phyloP scores from a whole-genome alignment of 2,888 invertebrate genomes.

The Laspeyria flexula region DNA sequence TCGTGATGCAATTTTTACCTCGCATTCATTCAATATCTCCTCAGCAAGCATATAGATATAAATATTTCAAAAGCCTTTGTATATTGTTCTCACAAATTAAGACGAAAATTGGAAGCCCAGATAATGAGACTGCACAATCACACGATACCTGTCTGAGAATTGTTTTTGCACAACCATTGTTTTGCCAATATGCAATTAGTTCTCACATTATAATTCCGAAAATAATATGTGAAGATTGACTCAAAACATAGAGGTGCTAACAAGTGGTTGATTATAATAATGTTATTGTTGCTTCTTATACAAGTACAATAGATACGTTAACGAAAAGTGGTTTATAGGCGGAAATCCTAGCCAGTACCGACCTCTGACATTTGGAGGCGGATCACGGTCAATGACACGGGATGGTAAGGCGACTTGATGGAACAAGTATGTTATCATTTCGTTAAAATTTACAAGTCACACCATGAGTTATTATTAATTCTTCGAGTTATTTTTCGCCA shows the following conservation, averaged over 20 bases:
- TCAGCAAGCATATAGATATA: constrained; percentile 24
- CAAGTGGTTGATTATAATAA: constrained; percentile 34
- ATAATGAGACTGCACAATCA: constrained; percentile 57
- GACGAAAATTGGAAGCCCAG: constrained; percentile 40
- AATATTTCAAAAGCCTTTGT: constrained; percentile 55
- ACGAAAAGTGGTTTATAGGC: constrained; percentile 29
- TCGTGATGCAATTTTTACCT: constrained; percentile 31
- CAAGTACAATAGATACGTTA: constrained; percentile 31
- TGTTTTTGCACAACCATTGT: constrained; percentile 69
- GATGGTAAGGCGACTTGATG: constrained; percentile 32
- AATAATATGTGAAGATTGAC: constrained; percentile 46
- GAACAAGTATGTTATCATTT: constrained; percentile 30
- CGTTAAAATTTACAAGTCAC: constrained; percentile 21
- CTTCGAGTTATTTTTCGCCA: constrained; percentile 59
- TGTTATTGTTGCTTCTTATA: constrained; percentile 32
- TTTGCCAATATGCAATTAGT: constrained; percentile 53
- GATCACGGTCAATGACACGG: constrained; percentile 63
- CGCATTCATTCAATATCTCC: constrained; percentile 26
- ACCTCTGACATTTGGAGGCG: constrained; percentile 69
- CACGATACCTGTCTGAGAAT: constrained; percentile 53
- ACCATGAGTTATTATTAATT: constrained; percentile 35
- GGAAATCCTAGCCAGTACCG: constrained; percentile 58
- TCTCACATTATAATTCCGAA: constrained; percentile 61
- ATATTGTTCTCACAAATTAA: constrained; percentile 51
- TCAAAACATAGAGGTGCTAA: constrained; percentile 33